phyloP scores from a whole-genome alignment of 2,797 vertebrate species.

The Arrhamphus sclerolepis region DNA sequence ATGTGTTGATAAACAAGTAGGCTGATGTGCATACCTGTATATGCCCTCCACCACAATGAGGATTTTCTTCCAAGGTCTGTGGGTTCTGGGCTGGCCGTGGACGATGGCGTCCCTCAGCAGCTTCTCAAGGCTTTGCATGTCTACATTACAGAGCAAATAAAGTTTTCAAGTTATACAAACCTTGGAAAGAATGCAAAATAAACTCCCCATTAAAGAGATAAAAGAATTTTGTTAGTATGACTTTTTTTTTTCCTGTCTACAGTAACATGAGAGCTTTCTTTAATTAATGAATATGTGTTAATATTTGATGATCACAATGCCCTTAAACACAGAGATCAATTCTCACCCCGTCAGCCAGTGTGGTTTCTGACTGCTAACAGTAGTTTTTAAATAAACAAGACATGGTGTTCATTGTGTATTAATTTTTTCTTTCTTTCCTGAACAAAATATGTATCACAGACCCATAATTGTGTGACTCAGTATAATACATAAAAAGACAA shows the following conservation, averaged over 20 bases:
- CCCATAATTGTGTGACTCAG: no score
- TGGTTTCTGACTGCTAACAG: constrained; percentile 1
- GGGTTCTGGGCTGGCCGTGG: constrained; percentile 94
- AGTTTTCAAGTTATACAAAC: no score
- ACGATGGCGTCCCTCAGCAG: constrained; percentile 94
- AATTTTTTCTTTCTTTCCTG: no score
- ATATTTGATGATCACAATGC: constrained; percentile 31
- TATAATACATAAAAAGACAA: no score
- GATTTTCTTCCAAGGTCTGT: constrained; percentile 98
- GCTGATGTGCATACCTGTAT: constrained; percentile 85
- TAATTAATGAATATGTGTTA: constrained; percentile 9
- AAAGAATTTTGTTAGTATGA: no score
- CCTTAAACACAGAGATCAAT: background rate
- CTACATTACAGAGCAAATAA: constrained; percentile 62
- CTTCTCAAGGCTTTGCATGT: constrained; percentile 98
- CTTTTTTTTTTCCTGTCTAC: no score
- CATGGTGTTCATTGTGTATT: no score
- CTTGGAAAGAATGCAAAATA: background rate
- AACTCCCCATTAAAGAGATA: no score
- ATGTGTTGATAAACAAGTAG: background rate
- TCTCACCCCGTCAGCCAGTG: constrained; percentile 3
- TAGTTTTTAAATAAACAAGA: no score
- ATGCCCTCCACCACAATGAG: constrained; percentile 97
- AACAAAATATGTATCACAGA: no score
- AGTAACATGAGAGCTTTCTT: no score